Conservation (phyloP, 2,113 vertebrate species). For the Phalacrocorax aristotelis region DNA sequence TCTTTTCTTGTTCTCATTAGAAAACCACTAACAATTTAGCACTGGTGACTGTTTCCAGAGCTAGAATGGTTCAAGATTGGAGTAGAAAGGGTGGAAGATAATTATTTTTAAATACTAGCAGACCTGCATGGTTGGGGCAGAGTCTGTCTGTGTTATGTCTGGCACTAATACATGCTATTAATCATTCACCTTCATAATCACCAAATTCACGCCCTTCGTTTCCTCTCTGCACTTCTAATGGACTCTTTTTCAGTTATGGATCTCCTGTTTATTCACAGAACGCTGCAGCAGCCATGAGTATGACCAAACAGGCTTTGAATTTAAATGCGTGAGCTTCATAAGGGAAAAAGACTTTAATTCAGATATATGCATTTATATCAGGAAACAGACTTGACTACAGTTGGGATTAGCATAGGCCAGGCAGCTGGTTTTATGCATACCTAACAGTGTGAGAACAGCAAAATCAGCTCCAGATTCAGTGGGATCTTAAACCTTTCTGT, state of each 20-base stretch:
- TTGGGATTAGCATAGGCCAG: background rate
- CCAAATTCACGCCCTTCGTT: background rate
- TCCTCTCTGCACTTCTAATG: background rate
- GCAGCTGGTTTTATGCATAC: background rate
- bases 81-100: background rate
- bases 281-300: background rate
- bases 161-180: background rate
- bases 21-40: background rate
- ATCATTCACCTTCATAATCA: constrained; percentile 9
- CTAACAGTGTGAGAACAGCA: background rate
- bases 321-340: background rate
- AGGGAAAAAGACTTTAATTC: background rate
- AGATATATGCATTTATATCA: background rate
- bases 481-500: background rate
- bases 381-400: background rate
- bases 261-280: background rate
- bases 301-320: background rate
- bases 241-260: background rate
- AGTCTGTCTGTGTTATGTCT: background rate
- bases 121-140: background rate
- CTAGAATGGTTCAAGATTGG: background rate
- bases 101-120: background rate
- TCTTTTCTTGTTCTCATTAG: background rate
- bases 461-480: background rate
- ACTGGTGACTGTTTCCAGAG: background rate